phyloP scores from a whole-genome alignment of 2,888 invertebrate genomes.

The Idaea straminata region DNA sequence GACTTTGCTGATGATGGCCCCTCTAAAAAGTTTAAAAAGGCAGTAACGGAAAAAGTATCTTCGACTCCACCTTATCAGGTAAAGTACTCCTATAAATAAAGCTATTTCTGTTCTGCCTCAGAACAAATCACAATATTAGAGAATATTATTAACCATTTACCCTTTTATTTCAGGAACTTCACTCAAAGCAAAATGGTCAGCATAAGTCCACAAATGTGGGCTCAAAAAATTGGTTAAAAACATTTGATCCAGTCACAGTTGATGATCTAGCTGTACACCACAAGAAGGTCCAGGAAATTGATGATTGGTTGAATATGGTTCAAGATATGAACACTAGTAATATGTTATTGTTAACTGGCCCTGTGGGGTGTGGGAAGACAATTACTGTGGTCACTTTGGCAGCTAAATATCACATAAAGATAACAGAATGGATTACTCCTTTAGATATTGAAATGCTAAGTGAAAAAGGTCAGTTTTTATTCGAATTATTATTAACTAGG shows the following conservation, averaged over 20 bases:
- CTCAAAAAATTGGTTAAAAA: slow-evolving; percentile 80
- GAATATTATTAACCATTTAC: too few species aligned
- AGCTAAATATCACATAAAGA: slow-evolving; percentile 78
- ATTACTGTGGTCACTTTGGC: slow-evolving; percentile 85
- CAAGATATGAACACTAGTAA: slow-evolving; percentile 52
- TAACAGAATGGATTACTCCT: slow-evolving; percentile 92
- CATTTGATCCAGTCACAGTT: slow-evolving; percentile 78
- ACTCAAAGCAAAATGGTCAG: slow-evolving; percentile 12
- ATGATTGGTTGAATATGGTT: slow-evolving; percentile 82
- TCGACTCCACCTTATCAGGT: slow-evolving; percentile 17
- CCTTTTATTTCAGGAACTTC: slow-evolving; percentile 14
- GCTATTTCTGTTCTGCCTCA: too few species aligned
- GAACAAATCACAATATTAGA: too few species aligned
- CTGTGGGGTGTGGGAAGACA: slow-evolving; percentile 93
- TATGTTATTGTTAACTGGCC: slow-evolving; percentile 88
- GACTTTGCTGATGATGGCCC: slow-evolving; percentile 56
- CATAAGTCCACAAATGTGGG: slow-evolving; percentile 27
- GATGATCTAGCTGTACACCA: slow-evolving; percentile 86
- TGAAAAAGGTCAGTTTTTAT: slow-evolving; percentile 59
- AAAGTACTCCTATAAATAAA: not conserved
- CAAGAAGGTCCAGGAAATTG: slow-evolving; percentile 87
- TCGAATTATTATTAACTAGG: not conserved
- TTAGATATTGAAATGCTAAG: slow-evolving; percentile 83
- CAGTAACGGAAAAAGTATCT: slow-evolving; percentile 9
- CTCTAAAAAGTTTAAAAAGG: slow-evolving; percentile 37